Percentiles rank a stretch among this genome's conserved stretches.
Evolutionary conservation across 2,797 vertebrate genomes (phyloP).

Genomic region (Halcyon badia): DNA sequence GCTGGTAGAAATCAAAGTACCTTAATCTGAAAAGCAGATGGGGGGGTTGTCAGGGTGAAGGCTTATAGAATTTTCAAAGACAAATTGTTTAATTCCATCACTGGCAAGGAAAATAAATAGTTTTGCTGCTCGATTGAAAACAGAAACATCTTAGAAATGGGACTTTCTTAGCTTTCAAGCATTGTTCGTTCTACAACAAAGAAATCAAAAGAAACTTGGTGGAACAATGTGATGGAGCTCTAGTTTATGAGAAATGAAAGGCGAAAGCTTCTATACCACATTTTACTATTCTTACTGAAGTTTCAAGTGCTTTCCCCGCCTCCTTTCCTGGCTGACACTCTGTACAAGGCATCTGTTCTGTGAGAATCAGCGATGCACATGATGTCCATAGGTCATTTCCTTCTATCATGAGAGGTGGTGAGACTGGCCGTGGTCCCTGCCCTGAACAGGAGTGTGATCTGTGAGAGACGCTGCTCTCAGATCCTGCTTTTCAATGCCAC

Average conservation of each 20-base stretch:
- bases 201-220: slow-evolving; percentile 65
- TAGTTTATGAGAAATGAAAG: slow-evolving; percentile 70
- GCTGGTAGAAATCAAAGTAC: slow-evolving; percentile 81
- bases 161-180: slow-evolving; percentile 66
- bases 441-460: not conserved
- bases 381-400: not conserved
- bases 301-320: slow-evolving; percentile 59
- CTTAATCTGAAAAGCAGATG: slow-evolving; percentile 81
- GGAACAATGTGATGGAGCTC: slow-evolving; percentile 25
- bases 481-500: slow-evolving; percentile 26
- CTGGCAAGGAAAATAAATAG: slow-evolving; percentile 79
- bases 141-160: slow-evolving; percentile 73
- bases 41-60: slow-evolving; percentile 66
- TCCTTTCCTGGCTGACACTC: slow-evolving; percentile 1
- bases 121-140: slow-evolving; percentile 68
- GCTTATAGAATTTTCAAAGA: slow-evolving; percentile 77
- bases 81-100: slow-evolving; percentile 79
- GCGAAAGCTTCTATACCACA: slow-evolving; percentile 38
- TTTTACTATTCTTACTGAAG: slow-evolving; percentile 25
- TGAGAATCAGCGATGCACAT: not conserved
- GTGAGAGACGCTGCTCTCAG: not conserved
- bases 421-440: not conserved
- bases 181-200: slow-evolving; percentile 57
- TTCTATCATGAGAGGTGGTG: not conserved
- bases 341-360: not conserved